A percentile compares a stretch with the other conserved stretches of the same genome.
Evolutionary conservation across 35 echinoderm and acorn worm genomes (phyloP).

Genomic region (Acanthaster planci): DNA sequence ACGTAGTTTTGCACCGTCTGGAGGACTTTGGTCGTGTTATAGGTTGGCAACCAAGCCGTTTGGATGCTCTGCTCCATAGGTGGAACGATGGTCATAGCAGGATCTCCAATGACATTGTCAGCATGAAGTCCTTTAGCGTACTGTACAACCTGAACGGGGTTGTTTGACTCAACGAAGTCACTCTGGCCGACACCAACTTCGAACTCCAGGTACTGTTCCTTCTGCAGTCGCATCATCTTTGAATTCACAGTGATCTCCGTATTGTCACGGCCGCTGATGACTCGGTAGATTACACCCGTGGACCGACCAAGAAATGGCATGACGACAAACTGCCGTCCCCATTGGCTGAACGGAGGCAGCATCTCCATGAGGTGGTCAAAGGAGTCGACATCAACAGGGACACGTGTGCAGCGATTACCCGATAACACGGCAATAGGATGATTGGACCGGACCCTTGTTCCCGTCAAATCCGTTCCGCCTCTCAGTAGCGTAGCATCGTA

Average conservation of each 20-base stretch:
- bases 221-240: not conserved
- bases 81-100: slow-evolving; percentile 59
- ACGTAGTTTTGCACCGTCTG: slow-evolving; percentile 20
- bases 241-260: slow-evolving; percentile 9
- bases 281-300: slow-evolving; percentile 17
- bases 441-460: slow-evolving; percentile 46
- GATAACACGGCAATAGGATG: slow-evolving; percentile 56
- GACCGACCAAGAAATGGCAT: slow-evolving; percentile 21
- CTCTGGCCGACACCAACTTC: slow-evolving; percentile 23
- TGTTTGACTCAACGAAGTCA: slow-evolving; percentile 28
- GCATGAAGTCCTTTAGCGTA: slow-evolving; percentile 38
- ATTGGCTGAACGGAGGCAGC: slow-evolving; percentile 55
- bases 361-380: slow-evolving; percentile 67
- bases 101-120: slow-evolving; percentile 46
- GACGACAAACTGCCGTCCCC: slow-evolving; percentile 49
- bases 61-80: slow-evolving; percentile 56
- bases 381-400: slow-evolving; percentile 12
- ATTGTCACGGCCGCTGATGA: slow-evolving; percentile 27
- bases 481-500: slow-evolving; percentile 44
- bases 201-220: slow-evolving; percentile 42
- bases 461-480: slow-evolving; percentile 38
- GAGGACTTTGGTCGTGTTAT: slow-evolving; percentile 27
- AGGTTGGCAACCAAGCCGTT: slow-evolving; percentile 41
- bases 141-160: slow-evolving; percentile 29
- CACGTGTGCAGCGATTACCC: slow-evolving; percentile 40